These are phyloP conservation scores for Rhinella marina DNA, from an alignment of 2,797 vertebrate genomes.

Conservation along the genomic window DNA sequence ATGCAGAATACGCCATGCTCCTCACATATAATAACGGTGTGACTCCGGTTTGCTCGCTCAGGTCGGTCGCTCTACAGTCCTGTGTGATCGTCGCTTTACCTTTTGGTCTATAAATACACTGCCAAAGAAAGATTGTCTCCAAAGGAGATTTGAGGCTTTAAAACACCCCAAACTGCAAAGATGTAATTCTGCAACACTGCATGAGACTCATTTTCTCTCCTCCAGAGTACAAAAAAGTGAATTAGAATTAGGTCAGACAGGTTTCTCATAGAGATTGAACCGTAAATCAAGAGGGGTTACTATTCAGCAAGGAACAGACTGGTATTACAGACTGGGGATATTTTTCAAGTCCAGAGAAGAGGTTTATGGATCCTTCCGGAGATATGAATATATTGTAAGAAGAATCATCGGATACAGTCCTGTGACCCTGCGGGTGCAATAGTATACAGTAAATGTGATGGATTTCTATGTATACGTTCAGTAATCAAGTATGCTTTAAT, in stretches of 20 bases:
- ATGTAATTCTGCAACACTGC: conserved; percentile 64
- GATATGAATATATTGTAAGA: not conserved
- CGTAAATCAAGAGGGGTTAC: conserved; percentile 67
- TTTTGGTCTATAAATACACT: not conserved
- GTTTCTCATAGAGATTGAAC: conserved; percentile 68
- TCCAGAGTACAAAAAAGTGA: conserved; percentile 67
- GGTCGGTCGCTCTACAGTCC: not conserved
- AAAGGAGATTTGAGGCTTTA: conserved; percentile 67
- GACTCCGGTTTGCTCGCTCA: not conserved
- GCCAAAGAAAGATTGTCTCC: conserved; percentile 59
- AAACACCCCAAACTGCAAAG: conserved; percentile 68
- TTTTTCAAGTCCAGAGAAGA: conserved; percentile 67
- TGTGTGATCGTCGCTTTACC: not conserved
- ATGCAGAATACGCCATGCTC: too few relatives aligned
- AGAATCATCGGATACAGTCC: conserved; percentile 8
- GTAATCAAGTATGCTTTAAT: conserved; percentile 29
- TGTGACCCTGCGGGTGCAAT: conserved; percentile 11
- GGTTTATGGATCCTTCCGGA: conserved; percentile 66
- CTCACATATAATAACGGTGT: not conserved
- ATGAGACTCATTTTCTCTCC: conserved; percentile 60
- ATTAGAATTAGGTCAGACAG: conserved; percentile 67
- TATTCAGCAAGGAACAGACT: conserved; percentile 65
- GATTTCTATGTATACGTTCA: conserved; percentile 19
- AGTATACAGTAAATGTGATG: conserved; percentile 11
- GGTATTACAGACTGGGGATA: conserved; percentile 68